phyloP scores from a whole-genome alignment of 2,113 vertebrate genomes.

The Mesembrinibis cayennensis region DNA sequence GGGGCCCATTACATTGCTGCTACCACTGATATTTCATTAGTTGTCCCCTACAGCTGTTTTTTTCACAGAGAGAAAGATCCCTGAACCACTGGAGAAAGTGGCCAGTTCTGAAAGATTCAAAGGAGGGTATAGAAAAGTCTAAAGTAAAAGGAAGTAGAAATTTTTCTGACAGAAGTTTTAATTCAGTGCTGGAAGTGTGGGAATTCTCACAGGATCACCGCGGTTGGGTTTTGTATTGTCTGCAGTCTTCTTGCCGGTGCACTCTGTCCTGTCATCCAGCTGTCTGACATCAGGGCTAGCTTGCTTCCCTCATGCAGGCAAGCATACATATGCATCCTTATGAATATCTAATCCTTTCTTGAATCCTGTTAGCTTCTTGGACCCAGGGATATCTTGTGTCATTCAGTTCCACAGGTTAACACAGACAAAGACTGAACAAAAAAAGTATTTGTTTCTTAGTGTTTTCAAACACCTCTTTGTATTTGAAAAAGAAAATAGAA shows the following conservation, averaged over 20 bases:
- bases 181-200: neutral
- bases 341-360: neutral
- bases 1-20: neutral
- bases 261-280: neutral
- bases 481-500: neutral
- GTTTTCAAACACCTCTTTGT: neutral
- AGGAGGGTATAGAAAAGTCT: neutral
- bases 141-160: neutral
- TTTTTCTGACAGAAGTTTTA: neutral
- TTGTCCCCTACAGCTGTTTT: neutral
- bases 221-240: neutral
- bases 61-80: neutral
- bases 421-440: neutral
- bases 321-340: neutral
- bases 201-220: neutral
- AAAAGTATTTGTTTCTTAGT: neutral
- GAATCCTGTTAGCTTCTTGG: neutral
- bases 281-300: neutral
- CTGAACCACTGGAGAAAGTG: neutral
- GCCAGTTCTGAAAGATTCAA: neutral
- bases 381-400: neutral
- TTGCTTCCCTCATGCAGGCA: neutral
- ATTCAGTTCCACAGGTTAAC: neutral
- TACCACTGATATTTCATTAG: neutral
- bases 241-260: neutral